phyloP scores from a whole-genome alignment of 2,113 vertebrate species.

The Anser cygnoides region DNA sequence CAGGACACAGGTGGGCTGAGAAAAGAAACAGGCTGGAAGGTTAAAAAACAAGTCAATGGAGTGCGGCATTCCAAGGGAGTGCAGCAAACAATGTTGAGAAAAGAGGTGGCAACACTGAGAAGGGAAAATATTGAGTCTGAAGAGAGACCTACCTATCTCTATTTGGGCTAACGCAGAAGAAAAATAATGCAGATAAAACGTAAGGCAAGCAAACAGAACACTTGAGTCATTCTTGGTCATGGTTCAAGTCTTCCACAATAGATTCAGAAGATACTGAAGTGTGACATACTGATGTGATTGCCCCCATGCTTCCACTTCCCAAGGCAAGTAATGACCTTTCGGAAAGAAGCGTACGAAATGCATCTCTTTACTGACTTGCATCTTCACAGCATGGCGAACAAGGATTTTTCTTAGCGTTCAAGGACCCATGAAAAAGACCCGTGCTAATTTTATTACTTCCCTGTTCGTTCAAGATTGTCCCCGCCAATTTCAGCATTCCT shows the following conservation, averaged over 20 bases:
- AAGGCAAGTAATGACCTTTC: constrained; percentile 1
- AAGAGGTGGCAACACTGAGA: background rate
- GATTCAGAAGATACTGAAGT: background rate
- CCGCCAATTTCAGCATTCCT: background rate
- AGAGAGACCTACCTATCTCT: background rate
- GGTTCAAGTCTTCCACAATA: background rate
- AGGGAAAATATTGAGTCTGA: constrained; percentile 16
- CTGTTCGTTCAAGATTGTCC: constrained; percentile 11
- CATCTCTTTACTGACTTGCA: background rate
- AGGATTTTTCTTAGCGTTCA: background rate
- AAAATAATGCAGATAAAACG: constrained; percentile 29
- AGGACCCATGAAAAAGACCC: background rate
- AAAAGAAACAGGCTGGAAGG: background rate
- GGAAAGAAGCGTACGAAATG: background rate
- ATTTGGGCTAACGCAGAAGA: background rate
- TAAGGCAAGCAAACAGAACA: background rate
- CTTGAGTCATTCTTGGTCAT: background rate
- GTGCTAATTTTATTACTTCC: constrained; percentile 13
- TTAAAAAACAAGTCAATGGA: background rate
- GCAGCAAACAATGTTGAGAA: background rate
- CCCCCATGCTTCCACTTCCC: background rate
- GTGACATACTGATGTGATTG: background rate
- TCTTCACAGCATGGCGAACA: background rate
- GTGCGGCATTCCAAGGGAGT: background rate
- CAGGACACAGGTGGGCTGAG: background rate